phyloP scores from a whole-genome alignment of 2,888 invertebrate species.

The Drosophila imparisetae region DNA sequence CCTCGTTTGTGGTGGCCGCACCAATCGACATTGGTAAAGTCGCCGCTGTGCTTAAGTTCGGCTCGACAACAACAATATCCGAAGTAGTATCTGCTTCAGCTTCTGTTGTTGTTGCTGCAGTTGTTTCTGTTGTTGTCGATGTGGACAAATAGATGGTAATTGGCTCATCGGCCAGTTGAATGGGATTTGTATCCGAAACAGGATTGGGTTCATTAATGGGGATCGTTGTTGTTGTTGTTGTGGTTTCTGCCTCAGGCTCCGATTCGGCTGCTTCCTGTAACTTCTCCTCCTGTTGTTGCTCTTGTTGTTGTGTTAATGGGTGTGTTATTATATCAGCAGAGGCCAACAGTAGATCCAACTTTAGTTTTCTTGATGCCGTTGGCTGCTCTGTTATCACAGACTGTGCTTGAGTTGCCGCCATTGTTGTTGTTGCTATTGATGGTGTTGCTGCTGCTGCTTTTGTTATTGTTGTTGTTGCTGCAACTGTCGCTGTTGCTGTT shows the following conservation, averaged over 20 bases:
- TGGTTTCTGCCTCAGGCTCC: conserved; percentile 40
- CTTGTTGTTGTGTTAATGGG: conserved; percentile 52
- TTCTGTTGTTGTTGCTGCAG: conserved; percentile 12
- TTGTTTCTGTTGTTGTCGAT: conserved; percentile 30
- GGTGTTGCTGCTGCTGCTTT: conserved; percentile 8
- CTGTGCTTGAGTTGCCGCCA: conserved; percentile 77
- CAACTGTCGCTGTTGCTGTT: conserved; percentile 14
- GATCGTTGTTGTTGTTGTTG: conserved; percentile 30
- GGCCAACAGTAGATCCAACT: conserved; percentile 81
- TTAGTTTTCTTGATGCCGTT: conserved; percentile 82
- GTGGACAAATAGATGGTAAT: conserved; percentile 48
- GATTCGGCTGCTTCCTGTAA: conserved; percentile 15
- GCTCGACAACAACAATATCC: conserved; percentile 29
- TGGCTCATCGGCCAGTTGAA: conserved; percentile 35
- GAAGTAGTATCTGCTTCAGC: conserved; percentile 16
- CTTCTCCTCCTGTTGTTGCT: conserved; percentile 11
- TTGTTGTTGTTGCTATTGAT: conserved; percentile 25
- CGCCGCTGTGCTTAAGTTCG: conserved; percentile 49
- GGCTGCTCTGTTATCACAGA: conserved; percentile 85
- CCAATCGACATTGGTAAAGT: conserved; percentile 65
- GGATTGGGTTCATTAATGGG: conserved; percentile 27
- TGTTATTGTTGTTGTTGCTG: conserved; percentile 25
- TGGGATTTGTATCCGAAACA: conserved; percentile 32
- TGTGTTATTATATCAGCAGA: conserved; percentile 77
- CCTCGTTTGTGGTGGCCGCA: conserved; percentile 74